A percentile compares a stretch with the other conserved stretches of the same genome.
Evolutionary conservation across 2,888 invertebrate genomes (phyloP).

Genomic region (Mesochorus sp.): DNA sequence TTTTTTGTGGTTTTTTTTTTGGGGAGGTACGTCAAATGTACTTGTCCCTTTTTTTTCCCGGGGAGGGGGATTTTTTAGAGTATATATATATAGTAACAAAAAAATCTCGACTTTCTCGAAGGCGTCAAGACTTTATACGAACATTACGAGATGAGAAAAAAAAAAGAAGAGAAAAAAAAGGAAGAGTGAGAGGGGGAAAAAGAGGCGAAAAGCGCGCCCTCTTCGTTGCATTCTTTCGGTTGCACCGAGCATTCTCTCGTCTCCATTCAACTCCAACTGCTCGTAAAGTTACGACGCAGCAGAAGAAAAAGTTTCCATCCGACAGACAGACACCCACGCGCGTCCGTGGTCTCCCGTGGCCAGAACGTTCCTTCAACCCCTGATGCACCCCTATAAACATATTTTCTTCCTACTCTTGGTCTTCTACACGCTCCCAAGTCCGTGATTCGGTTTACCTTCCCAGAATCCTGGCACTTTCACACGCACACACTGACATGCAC

Average conservation of each 20-base stretch:
- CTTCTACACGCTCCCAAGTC: background rate
- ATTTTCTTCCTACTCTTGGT: conserved; percentile 28
- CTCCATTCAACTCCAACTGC: conserved; percentile 1
- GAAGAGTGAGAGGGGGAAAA: background rate
- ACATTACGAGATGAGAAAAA: background rate
- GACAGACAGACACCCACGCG: background rate
- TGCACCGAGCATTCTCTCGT: background rate
- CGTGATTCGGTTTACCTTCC: conserved; percentile 68
- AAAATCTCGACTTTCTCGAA: too few species aligned
- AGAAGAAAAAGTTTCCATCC: conserved; percentile 49
- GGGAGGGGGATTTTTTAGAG: too few species aligned
- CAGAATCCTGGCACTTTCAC: conserved; percentile 47
- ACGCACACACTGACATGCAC: background rate
- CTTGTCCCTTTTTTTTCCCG: too few species aligned
- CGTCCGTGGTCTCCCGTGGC: conserved; percentile 21
- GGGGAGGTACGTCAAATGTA: too few species aligned
- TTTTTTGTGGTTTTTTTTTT: too few species aligned
- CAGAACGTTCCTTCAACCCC: conserved; percentile 49
- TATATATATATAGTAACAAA: too few species aligned
- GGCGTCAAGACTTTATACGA: background rate
- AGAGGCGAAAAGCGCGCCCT: background rate
- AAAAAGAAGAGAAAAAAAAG: background rate
- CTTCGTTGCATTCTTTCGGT: background rate
- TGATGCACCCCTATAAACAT: background rate
- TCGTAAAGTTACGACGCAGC: conserved; percentile 39